phyloP scores from a whole-genome alignment of 2,113 vertebrate genomes.

The Hippotragus niger region DNA sequence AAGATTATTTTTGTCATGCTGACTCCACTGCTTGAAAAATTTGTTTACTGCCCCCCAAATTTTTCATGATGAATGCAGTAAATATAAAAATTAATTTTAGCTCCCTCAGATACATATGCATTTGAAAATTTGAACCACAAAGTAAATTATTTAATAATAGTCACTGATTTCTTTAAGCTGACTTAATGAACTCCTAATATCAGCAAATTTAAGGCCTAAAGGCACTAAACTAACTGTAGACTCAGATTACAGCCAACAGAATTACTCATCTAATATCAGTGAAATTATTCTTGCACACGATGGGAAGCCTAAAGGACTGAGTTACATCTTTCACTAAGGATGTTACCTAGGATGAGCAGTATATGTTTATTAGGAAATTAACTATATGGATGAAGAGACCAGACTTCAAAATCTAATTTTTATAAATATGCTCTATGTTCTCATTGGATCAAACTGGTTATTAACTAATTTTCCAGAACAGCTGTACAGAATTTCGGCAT shows the following conservation, averaged over 20 bases:
- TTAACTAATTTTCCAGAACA: conserved; percentile 74
- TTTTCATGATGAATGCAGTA: conserved; percentile 61
- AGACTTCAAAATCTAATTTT: conserved; percentile 75
- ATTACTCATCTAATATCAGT: conserved; percentile 20
- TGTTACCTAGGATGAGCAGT: conserved; percentile 6
- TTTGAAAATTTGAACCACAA: conserved; percentile 25
- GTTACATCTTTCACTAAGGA: background rate
- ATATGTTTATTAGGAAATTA: conserved; percentile 53
- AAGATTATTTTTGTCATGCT: conserved; percentile 89
- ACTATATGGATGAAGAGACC: conserved; percentile 60
- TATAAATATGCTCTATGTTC: conserved; percentile 66
- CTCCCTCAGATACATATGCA: background rate
- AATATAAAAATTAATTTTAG: conserved; percentile 60
- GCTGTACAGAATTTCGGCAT: conserved; percentile 74
- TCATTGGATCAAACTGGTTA: conserved; percentile 74
- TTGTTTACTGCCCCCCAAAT: conserved; percentile 75
- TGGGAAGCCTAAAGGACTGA: conserved; percentile 37
- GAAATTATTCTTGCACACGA: conserved; percentile 36
- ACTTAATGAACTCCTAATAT: conserved; percentile 60
- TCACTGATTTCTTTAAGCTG: conserved; percentile 48
- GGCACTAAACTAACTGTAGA: conserved; percentile 47
- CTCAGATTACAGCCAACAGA: conserved; percentile 25
- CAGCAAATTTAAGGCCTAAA: conserved; percentile 60
- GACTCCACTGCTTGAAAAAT: conserved; percentile 85
- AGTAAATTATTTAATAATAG: conserved; percentile 61